phyloP scores from a whole-genome alignment of 2,888 invertebrate species.

The Leucania comma region DNA sequence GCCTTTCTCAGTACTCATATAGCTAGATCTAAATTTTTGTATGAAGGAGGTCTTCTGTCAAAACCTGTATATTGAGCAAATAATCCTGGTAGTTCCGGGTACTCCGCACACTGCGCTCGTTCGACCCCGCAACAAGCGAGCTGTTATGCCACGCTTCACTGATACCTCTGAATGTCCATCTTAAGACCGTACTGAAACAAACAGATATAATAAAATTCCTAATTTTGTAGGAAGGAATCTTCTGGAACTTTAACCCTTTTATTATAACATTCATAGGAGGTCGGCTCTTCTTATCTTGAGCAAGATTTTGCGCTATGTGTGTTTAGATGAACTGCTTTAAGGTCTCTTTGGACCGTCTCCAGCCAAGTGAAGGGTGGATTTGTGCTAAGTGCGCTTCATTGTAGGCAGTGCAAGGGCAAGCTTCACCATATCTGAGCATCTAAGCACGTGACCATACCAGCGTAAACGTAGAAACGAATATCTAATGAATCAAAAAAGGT shows the following conservation, averaged over 20 bases:
- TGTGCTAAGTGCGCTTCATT: no score
- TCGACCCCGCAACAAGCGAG: constrained; percentile 15
- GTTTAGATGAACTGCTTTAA: no score
- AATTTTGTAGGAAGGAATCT: not conserved
- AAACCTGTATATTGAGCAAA: not conserved
- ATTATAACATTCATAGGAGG: no score
- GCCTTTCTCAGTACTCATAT: no score
- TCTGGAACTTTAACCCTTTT: no score
- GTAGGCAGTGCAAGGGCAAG: no score
- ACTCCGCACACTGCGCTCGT: constrained; percentile 17
- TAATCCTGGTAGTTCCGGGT: constrained; percentile 40
- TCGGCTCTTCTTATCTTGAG: no score
- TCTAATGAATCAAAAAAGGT: not conserved
- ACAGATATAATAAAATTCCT: not conserved
- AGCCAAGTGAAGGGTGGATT: no score
- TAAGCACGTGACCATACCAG: no score
- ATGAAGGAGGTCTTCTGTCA: constrained; percentile 26
- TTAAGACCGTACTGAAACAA: constrained; percentile 22
- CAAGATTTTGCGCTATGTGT: no score
- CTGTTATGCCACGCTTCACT: constrained; percentile 32
- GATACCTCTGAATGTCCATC: constrained; percentile 12
- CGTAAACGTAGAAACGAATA: not conserved
- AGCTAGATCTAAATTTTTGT: not conserved
- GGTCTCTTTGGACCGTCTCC: no score
- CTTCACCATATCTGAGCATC: no score